A percentile compares a stretch with the other conserved stretches of the same genome.
Evolutionary conservation across 2,797 vertebrate genomes (phyloP).

Genomic region (Enteromius afrohamiltoni): DNA sequence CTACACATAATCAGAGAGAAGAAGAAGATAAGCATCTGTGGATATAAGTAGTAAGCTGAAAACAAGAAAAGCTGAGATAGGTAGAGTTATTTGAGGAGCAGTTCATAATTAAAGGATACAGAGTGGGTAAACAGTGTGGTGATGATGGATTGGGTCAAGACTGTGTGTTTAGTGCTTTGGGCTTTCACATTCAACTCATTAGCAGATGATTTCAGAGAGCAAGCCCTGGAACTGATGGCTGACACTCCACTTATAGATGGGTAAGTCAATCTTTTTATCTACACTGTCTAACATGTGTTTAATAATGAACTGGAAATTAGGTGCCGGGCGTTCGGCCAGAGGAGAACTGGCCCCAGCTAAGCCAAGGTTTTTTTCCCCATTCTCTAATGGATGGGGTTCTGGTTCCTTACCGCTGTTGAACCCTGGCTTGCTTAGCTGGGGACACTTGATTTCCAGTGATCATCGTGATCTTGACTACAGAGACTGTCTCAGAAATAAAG

Average conservation of each 20-base stretch:
- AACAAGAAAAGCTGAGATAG: background rate
- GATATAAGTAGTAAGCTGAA: background rate
- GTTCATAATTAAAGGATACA: background rate
- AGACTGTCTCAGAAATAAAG: too few relatives aligned
- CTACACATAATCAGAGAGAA: background rate
- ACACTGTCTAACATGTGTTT: background rate
- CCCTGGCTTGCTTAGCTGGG: too few relatives aligned
- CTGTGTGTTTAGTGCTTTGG: slow-evolving; percentile 60
- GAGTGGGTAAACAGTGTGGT: background rate
- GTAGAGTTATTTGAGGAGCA: background rate
- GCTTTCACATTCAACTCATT: slow-evolving; percentile 22
- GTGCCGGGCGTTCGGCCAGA: too few relatives aligned
- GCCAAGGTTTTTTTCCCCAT: too few relatives aligned
- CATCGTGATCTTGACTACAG: too few relatives aligned
- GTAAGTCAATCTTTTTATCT: slow-evolving; percentile 63
- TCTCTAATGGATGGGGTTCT: too few relatives aligned
- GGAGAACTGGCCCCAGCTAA: too few relatives aligned
- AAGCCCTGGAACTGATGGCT: slow-evolving; percentile 75
- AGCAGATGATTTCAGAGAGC: slow-evolving; percentile 60
- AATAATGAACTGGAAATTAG: too few relatives aligned
- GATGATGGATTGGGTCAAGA: slow-evolving; percentile 44
- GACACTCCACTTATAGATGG: slow-evolving; percentile 80
- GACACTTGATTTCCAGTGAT: too few relatives aligned
- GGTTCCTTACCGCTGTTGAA: too few relatives aligned
- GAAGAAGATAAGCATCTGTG: background rate